A percentile compares a stretch with the other conserved stretches of the same genome.
phyloP scores from a whole-genome alignment of 2,888 invertebrate genomes.

The Melieria crassipennis region DNA sequence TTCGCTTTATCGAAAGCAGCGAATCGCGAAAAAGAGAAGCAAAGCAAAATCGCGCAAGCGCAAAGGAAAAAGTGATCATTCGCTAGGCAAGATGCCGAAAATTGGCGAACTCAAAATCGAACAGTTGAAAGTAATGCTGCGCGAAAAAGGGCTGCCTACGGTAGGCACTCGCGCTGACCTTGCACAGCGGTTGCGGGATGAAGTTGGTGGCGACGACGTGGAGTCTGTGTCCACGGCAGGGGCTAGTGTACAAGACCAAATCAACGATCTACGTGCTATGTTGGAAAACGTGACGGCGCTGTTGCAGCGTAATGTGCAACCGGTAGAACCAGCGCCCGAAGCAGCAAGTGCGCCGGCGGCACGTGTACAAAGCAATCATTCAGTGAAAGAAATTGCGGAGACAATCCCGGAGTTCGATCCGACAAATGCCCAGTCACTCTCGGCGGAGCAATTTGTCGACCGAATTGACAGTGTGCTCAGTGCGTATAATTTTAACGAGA shows the following conservation, averaged over 20 bases:
- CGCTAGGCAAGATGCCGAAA: neutral
- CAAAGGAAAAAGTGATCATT: neutral
- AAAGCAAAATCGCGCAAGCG: neutral
- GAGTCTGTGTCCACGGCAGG: neutral
- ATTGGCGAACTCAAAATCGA: neutral
- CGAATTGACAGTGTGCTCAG: neutral
- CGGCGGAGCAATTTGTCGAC: constrained; percentile 28
- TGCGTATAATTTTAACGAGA: no score
- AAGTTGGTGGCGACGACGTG: neutral
- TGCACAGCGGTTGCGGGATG: neutral
- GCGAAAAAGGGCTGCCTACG: neutral
- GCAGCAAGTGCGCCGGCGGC: no score
- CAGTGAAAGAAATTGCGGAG: constrained; percentile 26
- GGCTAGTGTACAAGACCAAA: neutral
- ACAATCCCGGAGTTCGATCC: constrained; percentile 31
- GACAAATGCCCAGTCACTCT: constrained; percentile 22
- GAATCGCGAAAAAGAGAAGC: neutral
- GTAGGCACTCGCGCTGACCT: neutral
- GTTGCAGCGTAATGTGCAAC: no score
- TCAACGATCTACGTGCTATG: neutral
- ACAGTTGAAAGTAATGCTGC: neutral
- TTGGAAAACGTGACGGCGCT: neutral
- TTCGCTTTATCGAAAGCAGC: neutral
- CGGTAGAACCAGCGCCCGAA: no score
- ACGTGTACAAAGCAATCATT: neutral